These are phyloP conservation scores for Alexandromys fortis DNA, from an alignment of 2,113 vertebrate species.

Conservation along the genomic window DNA sequence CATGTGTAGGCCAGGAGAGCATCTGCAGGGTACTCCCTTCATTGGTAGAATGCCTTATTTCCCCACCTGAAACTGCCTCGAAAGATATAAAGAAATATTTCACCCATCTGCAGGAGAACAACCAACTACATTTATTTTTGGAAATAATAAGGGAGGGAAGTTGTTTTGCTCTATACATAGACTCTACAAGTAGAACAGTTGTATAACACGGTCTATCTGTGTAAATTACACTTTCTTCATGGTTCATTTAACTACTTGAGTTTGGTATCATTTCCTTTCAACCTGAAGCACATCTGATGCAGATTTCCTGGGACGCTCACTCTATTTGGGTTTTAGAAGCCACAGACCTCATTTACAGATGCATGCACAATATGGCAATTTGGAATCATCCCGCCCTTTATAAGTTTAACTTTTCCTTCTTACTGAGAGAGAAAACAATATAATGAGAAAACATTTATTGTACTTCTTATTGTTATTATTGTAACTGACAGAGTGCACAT, in stretches of 20 bases:
- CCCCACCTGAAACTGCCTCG: constrained; percentile 41
- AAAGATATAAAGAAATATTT: constrained; percentile 56
- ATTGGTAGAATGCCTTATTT: constrained; percentile 43
- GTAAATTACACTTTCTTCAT: constrained; percentile 72
- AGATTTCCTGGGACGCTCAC: constrained; percentile 73
- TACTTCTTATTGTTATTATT: constrained; percentile 11
- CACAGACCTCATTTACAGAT: constrained; percentile 67
- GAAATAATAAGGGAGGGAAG: constrained; percentile 64
- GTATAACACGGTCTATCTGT: constrained; percentile 72
- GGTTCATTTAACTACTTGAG: constrained; percentile 78
- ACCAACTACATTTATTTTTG: constrained; percentile 71
- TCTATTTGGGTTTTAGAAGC: constrained; percentile 75
- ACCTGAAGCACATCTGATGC: constrained; percentile 75
- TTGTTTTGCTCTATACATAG: constrained; percentile 73
- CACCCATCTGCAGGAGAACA: constrained; percentile 62
- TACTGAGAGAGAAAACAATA: constrained; percentile 27
- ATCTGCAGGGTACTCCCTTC: neutral
- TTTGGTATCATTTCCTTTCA: constrained; percentile 78
- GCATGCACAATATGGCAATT: constrained; percentile 56
- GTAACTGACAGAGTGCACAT: constrained; percentile 29
- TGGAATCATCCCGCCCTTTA: constrained; percentile 53
- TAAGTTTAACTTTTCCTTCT: constrained; percentile 54
- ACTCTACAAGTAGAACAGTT: constrained; percentile 75
- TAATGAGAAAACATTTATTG: constrained; percentile 21
- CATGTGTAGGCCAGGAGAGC: neutral